A percentile compares a stretch with the other conserved stretches of the same genome.
phyloP scores from a whole-genome alignment of 1,140 invertebrate species.

The Drosophila subpulchrella region DNA sequence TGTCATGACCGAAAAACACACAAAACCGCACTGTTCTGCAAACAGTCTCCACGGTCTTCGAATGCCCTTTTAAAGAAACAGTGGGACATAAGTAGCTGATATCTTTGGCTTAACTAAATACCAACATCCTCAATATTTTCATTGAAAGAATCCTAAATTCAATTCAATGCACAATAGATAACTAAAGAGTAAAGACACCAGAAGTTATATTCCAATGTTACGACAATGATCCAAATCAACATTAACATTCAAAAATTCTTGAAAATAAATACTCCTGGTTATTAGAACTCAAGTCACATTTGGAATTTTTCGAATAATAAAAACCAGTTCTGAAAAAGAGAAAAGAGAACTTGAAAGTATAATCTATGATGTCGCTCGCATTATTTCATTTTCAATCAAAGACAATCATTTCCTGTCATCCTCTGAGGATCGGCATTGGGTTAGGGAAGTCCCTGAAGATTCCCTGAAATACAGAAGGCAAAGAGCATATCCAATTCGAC shows the following conservation, averaged over 20 bases:
- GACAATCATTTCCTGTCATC: slow-evolving; percentile 23
- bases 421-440: slow-evolving; percentile 5
- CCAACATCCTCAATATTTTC: background rate
- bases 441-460: slow-evolving; percentile 12
- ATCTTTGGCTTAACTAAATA: background rate
- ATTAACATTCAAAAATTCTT: no score
- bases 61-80: slow-evolving; percentile 22
- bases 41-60: slow-evolving; percentile 19
- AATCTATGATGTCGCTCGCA: background rate
- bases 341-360: slow-evolving; percentile 6
- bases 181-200: no score
- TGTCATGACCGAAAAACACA: slow-evolving; percentile 57
- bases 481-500: slow-evolving; percentile 54
- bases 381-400: slow-evolving; percentile 31
- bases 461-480: slow-evolving; percentile 22
- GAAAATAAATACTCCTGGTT: background rate
- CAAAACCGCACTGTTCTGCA: slow-evolving; percentile 34
- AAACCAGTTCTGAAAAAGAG: background rate
- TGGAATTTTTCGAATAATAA: background rate
- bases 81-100: background rate
- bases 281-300: background rate
- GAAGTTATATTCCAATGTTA: no score
- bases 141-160: background rate
- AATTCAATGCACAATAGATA: no score
- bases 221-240: no score